Evolutionary conservation across 2,113 vertebrate species (phyloP).

Genomic region (Muntiacus muntjak): DNA sequence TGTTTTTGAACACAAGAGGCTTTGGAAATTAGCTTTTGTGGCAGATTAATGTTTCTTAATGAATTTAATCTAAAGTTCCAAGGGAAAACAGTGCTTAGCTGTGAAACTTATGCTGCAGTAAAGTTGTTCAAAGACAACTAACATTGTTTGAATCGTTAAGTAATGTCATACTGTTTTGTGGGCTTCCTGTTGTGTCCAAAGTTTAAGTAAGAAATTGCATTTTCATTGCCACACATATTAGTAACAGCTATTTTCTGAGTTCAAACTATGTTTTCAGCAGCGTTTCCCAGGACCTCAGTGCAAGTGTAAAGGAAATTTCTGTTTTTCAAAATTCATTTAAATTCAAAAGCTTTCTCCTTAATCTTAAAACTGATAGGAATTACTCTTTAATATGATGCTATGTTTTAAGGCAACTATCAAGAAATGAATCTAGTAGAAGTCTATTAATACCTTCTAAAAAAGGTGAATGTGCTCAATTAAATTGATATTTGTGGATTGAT

Average conservation of each 20-base stretch:
- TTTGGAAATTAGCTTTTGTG: conserved; percentile 17
- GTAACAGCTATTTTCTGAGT: neutral
- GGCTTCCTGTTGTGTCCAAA: neutral
- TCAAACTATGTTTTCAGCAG: neutral
- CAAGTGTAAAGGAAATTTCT: neutral
- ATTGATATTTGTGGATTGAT: neutral
- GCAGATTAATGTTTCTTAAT: neutral
- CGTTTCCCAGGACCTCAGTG: neutral
- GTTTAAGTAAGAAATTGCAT: neutral
- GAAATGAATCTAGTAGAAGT: neutral
- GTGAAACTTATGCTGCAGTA: neutral
- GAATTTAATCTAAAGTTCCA: neutral
- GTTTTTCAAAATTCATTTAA: neutral
- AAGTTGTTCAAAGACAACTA: neutral
- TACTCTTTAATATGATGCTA: neutral
- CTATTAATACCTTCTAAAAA: neutral
- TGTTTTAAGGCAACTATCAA: neutral
- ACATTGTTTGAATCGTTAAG: neutral
- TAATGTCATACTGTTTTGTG: neutral
- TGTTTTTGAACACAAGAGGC: neutral
- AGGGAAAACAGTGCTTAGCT: neutral
- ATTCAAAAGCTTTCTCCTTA: neutral
- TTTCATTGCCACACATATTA: neutral
- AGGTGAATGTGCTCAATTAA: neutral
- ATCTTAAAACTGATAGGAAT: neutral